These are phyloP conservation scores for Panagrolaimus sp. DNA, from an alignment of 1,140 invertebrate species.

Conservation along the genomic window DNA sequence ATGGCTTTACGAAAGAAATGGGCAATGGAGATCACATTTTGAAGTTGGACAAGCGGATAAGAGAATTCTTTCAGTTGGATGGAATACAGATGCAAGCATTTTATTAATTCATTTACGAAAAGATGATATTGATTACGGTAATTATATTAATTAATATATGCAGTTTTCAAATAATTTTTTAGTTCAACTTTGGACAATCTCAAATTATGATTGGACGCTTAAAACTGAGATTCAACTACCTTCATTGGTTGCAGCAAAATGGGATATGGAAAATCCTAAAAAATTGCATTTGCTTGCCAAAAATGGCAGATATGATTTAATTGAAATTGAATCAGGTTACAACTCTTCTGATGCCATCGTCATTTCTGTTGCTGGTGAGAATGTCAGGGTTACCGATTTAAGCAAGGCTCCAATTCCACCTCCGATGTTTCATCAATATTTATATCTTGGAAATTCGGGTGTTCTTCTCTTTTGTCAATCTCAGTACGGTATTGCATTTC, in stretches of 20 bases:
- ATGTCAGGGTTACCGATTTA: slow-evolving; percentile 71
- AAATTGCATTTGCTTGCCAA: slow-evolving; percentile 29
- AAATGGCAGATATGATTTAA: slow-evolving; percentile 24
- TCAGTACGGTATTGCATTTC: background rate
- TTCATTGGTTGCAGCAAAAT: slow-evolving; percentile 21
- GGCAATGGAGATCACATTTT: slow-evolving; percentile 78
- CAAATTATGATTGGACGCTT: slow-evolving; percentile 84
- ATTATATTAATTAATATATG: slow-evolving; percentile 33
- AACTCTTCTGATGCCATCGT: slow-evolving; percentile 66
- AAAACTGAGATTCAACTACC: slow-evolving; percentile 66
- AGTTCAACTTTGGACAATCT: slow-evolving; percentile 74
- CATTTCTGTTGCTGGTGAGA: slow-evolving; percentile 73
- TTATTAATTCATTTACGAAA: slow-evolving; percentile 23
- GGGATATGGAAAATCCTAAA: slow-evolving; percentile 25
- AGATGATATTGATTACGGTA: slow-evolving; percentile 61
- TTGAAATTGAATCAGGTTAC: slow-evolving; percentile 33
- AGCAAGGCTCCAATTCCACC: slow-evolving; percentile 72
- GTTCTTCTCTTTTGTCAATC: slow-evolving; percentile 6
- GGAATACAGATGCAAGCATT: slow-evolving; percentile 35
- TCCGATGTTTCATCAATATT: slow-evolving; percentile 70
- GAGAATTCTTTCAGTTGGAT: slow-evolving; percentile 26
- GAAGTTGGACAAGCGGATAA: slow-evolving; percentile 63
- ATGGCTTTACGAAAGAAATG: slow-evolving; percentile 87
- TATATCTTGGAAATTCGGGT: slow-evolving; percentile 62
- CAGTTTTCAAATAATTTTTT: slow-evolving; percentile 18